Base-by-base conservation (phyloP, 2,888 invertebrate species). In the Heteropelma amictum region DNA sequence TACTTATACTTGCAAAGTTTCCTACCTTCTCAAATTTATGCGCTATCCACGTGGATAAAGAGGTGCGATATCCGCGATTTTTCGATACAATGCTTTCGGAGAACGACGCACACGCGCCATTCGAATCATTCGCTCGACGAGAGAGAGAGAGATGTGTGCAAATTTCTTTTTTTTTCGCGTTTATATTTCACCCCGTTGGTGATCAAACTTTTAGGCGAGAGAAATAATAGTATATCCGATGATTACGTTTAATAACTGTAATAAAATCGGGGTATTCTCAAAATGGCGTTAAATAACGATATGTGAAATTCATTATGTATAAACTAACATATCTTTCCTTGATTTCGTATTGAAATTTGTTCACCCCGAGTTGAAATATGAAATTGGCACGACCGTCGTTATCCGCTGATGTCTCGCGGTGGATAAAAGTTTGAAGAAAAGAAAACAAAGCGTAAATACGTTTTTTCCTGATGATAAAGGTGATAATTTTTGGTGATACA, bases 1-100 rank as follows among this genome's bases (percentile, higher is more conserved):
- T 75, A 71, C 71, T 75, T 75, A 75, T 75, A 75, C 71, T 75
- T 75, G 75, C 75, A 75, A 75, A 75, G 75, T 75, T n/a, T 75
- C 17, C 51, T 71, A 61, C 67, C 67, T 61, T 61, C 49, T 61
- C 56, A 67, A 75, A 75, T 75, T 75, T 75, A 75, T 75, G 70
- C 75, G 75, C 71, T 63, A 75, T 75, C 47, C 71, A 35, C 71
- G 70, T n/a, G 75, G 75, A 75, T 75, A 75, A 75, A 71, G 70
- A 75, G 75, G 75, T 71, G 74, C 74, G 69, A 74, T 74, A 74
- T 74, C 70, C 65, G 70, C 47, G 74, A 74, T 74, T 74, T 70
- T 64, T 74, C 69, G 73, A 74, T 74, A 74, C 30, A 65, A 56
- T 45, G 42, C 53, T 65, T 61, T 61, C 61, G 63, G 63, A 23